phyloP scores from a whole-genome alignment of 2,113 vertebrate species.

The Pedetes capensis region DNA sequence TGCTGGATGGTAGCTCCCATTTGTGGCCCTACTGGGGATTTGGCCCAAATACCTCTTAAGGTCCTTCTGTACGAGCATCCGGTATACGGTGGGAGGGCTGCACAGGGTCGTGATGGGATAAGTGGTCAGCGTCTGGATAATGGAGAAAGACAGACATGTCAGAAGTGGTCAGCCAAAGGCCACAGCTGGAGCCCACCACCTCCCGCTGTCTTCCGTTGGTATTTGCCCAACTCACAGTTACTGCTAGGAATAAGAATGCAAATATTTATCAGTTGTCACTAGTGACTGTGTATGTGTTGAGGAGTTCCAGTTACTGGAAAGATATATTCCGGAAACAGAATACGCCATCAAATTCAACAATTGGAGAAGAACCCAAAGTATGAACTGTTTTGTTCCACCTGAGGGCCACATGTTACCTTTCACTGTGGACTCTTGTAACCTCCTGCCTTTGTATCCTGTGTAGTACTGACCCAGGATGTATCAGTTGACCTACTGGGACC shows the following conservation, averaged over 20 bases:
- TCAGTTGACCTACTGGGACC: neutral
- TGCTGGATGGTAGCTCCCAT: neutral
- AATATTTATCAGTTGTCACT: neutral
- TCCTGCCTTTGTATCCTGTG: neutral
- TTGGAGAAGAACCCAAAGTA: neutral
- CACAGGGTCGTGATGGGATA: conserved; percentile 86
- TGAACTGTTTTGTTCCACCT: neutral
- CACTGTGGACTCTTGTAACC: neutral
- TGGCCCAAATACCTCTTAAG: conserved; percentile 77
- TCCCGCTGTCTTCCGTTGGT: neutral
- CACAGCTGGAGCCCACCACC: neutral
- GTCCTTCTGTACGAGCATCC: conserved; percentile 84
- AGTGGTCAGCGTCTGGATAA: conserved; percentile 80
- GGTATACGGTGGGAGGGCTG: conserved; percentile 83
- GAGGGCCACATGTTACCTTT: neutral
- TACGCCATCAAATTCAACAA: neutral
- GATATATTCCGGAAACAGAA: neutral
- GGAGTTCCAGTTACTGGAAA: neutral
- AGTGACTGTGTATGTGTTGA: neutral
- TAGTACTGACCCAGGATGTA: neutral
- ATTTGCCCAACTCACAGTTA: neutral
- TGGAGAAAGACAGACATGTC: conserved; percentile 14
- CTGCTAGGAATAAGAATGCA: neutral
- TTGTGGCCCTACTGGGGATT: neutral
- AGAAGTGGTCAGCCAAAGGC: neutral